phyloP scores from a whole-genome alignment of 2,113 vertebrate genomes.

The Grallaria varia region DNA sequence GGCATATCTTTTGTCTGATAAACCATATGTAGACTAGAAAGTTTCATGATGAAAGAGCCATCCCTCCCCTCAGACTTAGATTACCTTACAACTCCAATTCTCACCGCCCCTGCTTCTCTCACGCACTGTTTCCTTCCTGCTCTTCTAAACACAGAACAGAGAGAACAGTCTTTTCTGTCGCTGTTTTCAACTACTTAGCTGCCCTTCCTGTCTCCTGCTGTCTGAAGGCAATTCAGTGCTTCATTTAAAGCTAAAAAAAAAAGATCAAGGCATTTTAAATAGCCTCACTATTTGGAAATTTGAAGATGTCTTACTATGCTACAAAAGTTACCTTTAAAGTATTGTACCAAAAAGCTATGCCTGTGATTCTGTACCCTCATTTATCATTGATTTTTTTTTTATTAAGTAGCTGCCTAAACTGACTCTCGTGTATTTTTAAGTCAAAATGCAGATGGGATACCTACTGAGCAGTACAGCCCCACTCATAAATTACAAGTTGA shows the following conservation, averaged over 20 bases:
- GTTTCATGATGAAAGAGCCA: background rate
- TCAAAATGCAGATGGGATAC: background rate
- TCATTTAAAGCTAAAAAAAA: background rate
- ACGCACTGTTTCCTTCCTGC: slow-evolving; percentile 10
- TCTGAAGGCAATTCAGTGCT: background rate
- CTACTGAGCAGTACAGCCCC: background rate
- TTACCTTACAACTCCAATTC: background rate
- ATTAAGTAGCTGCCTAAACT: background rate
- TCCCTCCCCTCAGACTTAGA: background rate
- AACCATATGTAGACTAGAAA: background rate
- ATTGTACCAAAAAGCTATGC: background rate
- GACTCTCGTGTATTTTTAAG: background rate
- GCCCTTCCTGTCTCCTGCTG: background rate
- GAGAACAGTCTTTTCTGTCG: background rate
- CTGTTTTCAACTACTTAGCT: background rate
- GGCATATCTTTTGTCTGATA: background rate
- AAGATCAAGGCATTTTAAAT: background rate
- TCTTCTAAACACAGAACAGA: background rate
- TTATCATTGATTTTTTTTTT: background rate
- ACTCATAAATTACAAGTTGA: background rate
- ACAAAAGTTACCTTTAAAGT: background rate
- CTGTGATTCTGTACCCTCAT: background rate
- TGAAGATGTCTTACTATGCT: background rate
- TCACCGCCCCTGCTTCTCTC: background rate
- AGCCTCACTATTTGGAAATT: background rate